phyloP scores from a whole-genome alignment of 2,113 vertebrate genomes.

The Sander vitreus region DNA sequence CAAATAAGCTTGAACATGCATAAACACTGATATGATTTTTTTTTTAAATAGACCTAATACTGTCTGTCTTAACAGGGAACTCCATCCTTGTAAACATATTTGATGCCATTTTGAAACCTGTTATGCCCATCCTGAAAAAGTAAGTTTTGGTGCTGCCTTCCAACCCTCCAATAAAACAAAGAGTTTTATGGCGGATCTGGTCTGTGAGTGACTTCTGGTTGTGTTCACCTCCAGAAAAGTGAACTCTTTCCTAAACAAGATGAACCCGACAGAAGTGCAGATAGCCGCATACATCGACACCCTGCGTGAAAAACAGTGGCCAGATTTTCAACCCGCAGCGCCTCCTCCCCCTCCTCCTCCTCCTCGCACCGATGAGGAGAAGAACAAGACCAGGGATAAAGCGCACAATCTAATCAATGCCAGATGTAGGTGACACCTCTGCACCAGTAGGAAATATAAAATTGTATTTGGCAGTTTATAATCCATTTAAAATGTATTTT shows the following conservation, averaged over 20 bases:
- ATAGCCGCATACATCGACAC: conserved; percentile 76
- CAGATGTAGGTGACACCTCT: conserved; percentile 68
- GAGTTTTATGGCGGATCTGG: background rate
- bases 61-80: conserved; percentile 75
- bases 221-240: conserved; percentile 74
- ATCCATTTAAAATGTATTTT: conserved; percentile 1
- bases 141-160: conserved; percentile 55
- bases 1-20: background rate
- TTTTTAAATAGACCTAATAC: background rate
- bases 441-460: background rate
- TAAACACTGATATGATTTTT: background rate
- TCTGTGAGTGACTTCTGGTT: background rate
- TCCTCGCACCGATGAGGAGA: conserved; percentile 72
- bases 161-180: background rate
- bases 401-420: conserved; percentile 78
- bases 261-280: conserved; percentile 79
- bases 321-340: conserved; percentile 32
- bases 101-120: conserved; percentile 78
- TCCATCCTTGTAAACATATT: conserved; percentile 81
- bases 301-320: conserved; percentile 76
- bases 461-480: background rate
- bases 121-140: conserved; percentile 83
- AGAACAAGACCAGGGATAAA: conserved; percentile 68
- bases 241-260: conserved; percentile 76
- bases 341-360: conserved; percentile 2